A percentile compares a stretch with the other conserved stretches of the same genome.
These are phyloP conservation scores for Acrocyrtus sp. DNA, from an alignment of 2,888 invertebrate genomes.

Conservation along the genomic window DNA sequence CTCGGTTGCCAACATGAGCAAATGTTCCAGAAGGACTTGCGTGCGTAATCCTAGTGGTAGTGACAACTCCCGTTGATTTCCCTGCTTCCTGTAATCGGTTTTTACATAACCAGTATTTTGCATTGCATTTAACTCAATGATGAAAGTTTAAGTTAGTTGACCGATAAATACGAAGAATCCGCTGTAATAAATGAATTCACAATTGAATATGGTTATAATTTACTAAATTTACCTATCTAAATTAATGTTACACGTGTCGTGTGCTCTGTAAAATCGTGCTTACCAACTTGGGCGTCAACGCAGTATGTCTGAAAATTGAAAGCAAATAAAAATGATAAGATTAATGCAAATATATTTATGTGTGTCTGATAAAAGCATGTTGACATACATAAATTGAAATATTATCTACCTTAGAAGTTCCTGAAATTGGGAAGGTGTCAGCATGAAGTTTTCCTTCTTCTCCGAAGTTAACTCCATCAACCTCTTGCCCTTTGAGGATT, in stretches of 20 bases:
- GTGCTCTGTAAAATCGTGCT: background rate
- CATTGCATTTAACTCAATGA: too few species aligned
- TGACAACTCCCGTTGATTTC: constrained; percentile 67
- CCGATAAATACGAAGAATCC: background rate
- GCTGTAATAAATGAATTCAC: background rate
- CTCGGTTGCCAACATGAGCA: constrained; percentile 67
- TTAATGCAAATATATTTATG: background rate
- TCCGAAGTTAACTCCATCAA: constrained; percentile 65
- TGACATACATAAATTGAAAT: constrained; percentile 12
- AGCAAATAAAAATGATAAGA: background rate
- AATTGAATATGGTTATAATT: background rate
- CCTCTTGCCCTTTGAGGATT: constrained; percentile 66
- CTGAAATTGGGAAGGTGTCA: constrained; percentile 50
- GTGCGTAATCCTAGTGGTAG: constrained; percentile 60
- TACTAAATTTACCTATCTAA: background rate
- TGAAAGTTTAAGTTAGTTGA: background rate
- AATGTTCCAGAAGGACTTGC: constrained; percentile 67
- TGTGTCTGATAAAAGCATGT: background rate
- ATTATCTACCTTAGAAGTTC: constrained; percentile 63
- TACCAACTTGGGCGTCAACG: constrained; percentile 49
- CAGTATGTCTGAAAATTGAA: constrained; percentile 38
- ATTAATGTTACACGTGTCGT: background rate
- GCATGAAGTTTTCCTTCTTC: constrained; percentile 53
- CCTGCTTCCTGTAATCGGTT: constrained; percentile 70
- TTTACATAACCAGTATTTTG: too few species aligned